These are phyloP conservation scores for Lanistes nyassanus DNA, from an alignment of 1,140 invertebrate genomes.

Conservation along the genomic window DNA sequence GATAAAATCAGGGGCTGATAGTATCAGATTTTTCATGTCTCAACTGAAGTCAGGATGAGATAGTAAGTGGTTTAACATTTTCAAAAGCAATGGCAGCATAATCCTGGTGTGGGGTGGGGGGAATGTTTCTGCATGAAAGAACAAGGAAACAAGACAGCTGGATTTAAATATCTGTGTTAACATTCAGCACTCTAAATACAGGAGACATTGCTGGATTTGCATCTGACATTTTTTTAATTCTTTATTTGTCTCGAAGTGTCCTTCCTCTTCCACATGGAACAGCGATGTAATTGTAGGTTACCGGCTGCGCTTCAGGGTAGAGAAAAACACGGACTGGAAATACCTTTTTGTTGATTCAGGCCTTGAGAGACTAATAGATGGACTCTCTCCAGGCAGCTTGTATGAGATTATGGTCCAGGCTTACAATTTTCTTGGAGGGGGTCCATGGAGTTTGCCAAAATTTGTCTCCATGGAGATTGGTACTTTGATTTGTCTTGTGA, in stretches of 20 bases:
- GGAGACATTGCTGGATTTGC: too few species aligned
- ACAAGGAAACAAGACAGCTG: too few species aligned
- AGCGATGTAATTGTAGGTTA: conserved; percentile 32
- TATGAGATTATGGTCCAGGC: conserved; percentile 34
- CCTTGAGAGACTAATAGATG: background rate
- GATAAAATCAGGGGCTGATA: too few species aligned
- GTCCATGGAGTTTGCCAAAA: conserved; percentile 29
- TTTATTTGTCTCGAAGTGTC: conserved; percentile 29
- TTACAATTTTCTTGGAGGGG: conserved; percentile 32
- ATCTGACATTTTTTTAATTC: background rate
- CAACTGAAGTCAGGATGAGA: too few species aligned
- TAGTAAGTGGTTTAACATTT: too few species aligned
- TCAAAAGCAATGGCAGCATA: too few species aligned
- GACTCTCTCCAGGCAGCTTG: conserved; percentile 14
- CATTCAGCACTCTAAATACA: too few species aligned
- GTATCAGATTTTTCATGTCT: too few species aligned
- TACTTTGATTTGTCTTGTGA: too few species aligned
- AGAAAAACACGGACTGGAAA: conserved; percentile 21
- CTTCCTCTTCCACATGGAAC: conserved; percentile 32
- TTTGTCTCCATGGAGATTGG: conserved; percentile 33
- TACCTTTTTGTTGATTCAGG: conserved; percentile 19
- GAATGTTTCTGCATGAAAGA: too few species aligned
- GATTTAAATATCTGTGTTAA: too few species aligned
- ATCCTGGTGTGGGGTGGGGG: too few species aligned
- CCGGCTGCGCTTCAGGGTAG: conserved; percentile 23